Base-by-base conservation (phyloP, 2,888 invertebrate species). In the Tiliacea citrago region DNA sequence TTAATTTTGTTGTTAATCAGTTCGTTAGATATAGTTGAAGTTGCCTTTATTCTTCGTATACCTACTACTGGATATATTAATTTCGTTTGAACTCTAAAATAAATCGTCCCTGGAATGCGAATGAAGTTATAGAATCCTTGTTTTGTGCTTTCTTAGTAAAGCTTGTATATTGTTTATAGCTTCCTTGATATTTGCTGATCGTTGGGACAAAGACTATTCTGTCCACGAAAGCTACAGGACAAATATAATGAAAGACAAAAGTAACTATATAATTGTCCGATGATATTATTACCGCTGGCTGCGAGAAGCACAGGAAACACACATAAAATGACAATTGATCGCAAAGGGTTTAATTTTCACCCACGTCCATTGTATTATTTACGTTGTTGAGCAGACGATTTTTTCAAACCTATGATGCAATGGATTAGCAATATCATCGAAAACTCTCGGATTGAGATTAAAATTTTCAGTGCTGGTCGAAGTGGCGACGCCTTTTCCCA, bases 71-170 rank as follows among this genome's bases (percentile, higher is more conserved):
- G 55, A 73, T 77, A 71, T 69, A 69, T 73, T 42, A 70, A 85
- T 68, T 80, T 82, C 75, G 77, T 86, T 85, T 87, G 85, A 87
- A 85, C 79, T 80, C 74, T 61, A 66, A 83, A 85, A 79, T 86
- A 80, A 77, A 77, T 77, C 79, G 74, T 67, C 72, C 21, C 47
- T 63, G 85, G 82, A 79, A 86, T 86, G 83, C 75, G 49, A 76
- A 85, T 69, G 81, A 81, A 69, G 71, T 82, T 82, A 39, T 29
- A 77, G 71, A 60, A 58, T 81, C 67, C 35, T 83, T 69, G 66
- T 69, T 84, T 84, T 77, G 83, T 70, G 35, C 8, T 49, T 81
- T 77, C 77, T 77, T 81, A 66, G 81, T 81, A 66, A 55, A 47
- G 57, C 63, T 73, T 69, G 55, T 72, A 83, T 67, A 77, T 77